phyloP scores from a whole-genome alignment of 2,113 vertebrate genomes.

The Puntigrus tetrazona region DNA sequence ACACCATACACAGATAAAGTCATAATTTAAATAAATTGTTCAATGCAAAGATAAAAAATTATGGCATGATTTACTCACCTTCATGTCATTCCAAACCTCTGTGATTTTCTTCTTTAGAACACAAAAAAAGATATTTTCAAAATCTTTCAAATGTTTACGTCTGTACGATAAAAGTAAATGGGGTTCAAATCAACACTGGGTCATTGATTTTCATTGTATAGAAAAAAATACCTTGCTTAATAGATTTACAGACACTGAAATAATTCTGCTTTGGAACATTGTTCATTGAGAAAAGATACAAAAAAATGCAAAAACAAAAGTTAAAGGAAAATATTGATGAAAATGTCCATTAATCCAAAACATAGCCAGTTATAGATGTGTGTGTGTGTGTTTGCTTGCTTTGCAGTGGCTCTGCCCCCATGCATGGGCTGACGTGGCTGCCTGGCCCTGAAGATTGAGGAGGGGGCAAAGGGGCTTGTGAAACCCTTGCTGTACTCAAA shows the following conservation, averaged over 20 bases:
- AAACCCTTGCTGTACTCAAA: conserved; percentile 41
- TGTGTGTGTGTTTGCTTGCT: conserved; percentile 44
- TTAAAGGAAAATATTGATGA: not conserved
- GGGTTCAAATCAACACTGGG: not conserved
- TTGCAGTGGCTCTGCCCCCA: conserved; percentile 25
- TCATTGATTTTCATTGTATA: not conserved
- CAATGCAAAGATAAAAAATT: not conserved
- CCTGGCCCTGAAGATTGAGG: conserved; percentile 39
- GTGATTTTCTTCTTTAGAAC: not conserved
- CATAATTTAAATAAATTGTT: not conserved
- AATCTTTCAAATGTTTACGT: not conserved
- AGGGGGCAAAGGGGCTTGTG: conserved; percentile 38
- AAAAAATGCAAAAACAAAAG: too few species aligned
- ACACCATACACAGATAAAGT: not conserved
- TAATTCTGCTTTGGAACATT: too few species aligned
- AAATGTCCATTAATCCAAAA: not conserved
- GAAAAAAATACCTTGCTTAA: not conserved
- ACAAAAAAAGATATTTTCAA: not conserved
- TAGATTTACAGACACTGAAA: too few species aligned
- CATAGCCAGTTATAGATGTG: conserved; percentile 22
- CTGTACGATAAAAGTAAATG: not conserved
- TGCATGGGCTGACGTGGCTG: conserved; percentile 69
- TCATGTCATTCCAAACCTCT: not conserved
- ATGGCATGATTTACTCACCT: not conserved
- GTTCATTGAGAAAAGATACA: too few species aligned